Evolutionary conservation across 2,888 invertebrate genomes (phyloP).

Genomic region (Troglohyphantes excavatus): DNA sequence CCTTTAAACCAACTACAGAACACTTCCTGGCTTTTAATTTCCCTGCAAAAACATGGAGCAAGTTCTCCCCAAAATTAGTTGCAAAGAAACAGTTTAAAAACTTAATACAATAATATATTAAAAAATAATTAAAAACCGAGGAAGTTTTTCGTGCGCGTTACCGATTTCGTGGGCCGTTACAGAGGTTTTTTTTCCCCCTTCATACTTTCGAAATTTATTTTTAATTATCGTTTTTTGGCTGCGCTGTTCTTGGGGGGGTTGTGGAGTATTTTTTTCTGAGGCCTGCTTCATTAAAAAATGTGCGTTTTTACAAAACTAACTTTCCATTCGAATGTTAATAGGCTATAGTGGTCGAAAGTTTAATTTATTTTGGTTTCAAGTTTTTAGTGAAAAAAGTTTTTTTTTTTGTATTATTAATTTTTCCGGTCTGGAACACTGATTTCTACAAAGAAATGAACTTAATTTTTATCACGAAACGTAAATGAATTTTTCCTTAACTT

Average conservation of each 20-base stretch:
- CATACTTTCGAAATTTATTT: constrained; percentile 74
- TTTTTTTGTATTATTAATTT: constrained; percentile 18
- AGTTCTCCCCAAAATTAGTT: constrained; percentile 70
- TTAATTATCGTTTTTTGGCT: constrained; percentile 77
- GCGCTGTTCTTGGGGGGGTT: constrained; percentile 68
- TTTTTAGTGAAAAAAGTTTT: constrained; percentile 29
- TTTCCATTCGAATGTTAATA: constrained; percentile 69
- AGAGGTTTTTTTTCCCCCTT: constrained; percentile 7
- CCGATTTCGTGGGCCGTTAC: constrained; percentile 10
- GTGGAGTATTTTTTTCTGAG: constrained; percentile 64
- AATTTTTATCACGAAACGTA: constrained; percentile 75
- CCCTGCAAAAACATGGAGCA: constrained; percentile 59
- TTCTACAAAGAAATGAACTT: constrained; percentile 66
- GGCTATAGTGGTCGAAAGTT: constrained; percentile 60
- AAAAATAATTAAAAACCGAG: constrained; percentile 75
- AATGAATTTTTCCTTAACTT: constrained; percentile 53
- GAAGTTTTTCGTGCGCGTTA: constrained; percentile 61
- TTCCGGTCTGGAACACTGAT: constrained; percentile 39
- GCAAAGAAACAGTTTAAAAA: constrained; percentile 79
- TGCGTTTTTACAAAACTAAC: constrained; percentile 76
- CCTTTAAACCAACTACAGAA: constrained; percentile 56
- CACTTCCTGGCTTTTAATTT: constrained; percentile 71
- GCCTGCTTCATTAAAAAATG: constrained; percentile 73
- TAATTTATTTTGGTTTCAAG: constrained; percentile 74
- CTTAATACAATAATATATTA: constrained; percentile 78